Evolutionary conservation across 2,113 vertebrate genomes (phyloP), one percentile per base, ranked within the genome.

Genomic region (Caranx melampygus): DNA sequence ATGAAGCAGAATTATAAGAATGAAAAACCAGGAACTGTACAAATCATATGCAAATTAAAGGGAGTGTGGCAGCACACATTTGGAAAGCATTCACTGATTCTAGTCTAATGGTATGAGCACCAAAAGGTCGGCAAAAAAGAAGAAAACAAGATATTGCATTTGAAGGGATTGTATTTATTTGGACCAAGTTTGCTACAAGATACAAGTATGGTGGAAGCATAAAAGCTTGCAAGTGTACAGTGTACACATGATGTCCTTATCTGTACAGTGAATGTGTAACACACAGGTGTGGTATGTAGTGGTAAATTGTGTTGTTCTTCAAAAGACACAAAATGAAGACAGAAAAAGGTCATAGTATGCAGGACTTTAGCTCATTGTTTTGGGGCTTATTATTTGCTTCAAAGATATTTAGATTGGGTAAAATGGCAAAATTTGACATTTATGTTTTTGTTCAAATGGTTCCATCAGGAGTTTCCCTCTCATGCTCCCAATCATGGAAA

Each of bases 401-500:
- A 4, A 20, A 68, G n/a, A 68, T 42, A 4, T 49, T 44, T 6
- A 5, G 3, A 72, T 8, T 18, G 0, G 49, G 6, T 10, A 59
- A 42, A 73, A 54, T 1, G 1, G 62, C 44, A 61, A 79, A 73
- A 68, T 71, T 58, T 4, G 21, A 79, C 20, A 33, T 59, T 66
- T 54, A 44, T 57, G 3, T 31, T 78, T 54, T 77, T 54, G 62
- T 69, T 57, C 8, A 74, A 60, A 84, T 37, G 68, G 20, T 78
- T 67, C 51, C 69, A 60, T 64, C 44, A 64, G 44, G 16, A 26
- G 40, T 67, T 81, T 74, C 31, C 42, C 37, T 75, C 68, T 73
- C 21, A 26, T 76, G 37, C 54, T 60, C 54, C 65, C 49, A 40
- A 60, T 78, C 52, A 59, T 52, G 66, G 54, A 71, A 84, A 77